Conservation (phyloP, 2,113 vertebrate genomes). For the Xiphias gladius region DNA sequence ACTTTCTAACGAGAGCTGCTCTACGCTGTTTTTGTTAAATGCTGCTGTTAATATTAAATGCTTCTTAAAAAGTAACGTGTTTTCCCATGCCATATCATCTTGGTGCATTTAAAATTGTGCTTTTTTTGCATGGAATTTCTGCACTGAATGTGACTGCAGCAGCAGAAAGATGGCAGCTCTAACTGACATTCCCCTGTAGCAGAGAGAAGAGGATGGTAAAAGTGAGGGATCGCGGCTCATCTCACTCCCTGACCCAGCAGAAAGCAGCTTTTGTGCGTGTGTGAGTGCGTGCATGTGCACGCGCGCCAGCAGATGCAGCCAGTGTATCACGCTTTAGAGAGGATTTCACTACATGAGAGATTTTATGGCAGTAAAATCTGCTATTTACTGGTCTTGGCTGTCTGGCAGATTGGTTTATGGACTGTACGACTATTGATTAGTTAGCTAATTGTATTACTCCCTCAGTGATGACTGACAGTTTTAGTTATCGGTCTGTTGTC, state of each 20-base stretch:
- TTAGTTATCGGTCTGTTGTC: not conserved
- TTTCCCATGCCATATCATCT: too few relatives aligned
- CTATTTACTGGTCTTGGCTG: conserved; percentile 41
- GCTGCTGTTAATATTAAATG: too few relatives aligned
- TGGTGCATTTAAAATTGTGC: not conserved
- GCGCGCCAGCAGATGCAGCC: conserved; percentile 15
- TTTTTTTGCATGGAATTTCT: not conserved
- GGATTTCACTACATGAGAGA: conserved; percentile 51
- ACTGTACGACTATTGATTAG: not conserved
- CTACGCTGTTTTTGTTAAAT: too few relatives aligned
- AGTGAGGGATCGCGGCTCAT: conserved; percentile 40
- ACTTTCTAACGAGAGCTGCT: too few relatives aligned
- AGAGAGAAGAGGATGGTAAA: conserved; percentile 19
- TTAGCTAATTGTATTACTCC: not conserved
- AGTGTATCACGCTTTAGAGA: conserved; percentile 2
- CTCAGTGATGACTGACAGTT: not conserved
- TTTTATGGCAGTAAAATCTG: conserved; percentile 54
- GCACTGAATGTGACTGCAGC: not conserved
- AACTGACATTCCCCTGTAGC: not conserved
- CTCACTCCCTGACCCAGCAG: conserved; percentile 46
- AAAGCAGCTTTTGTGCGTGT: conserved; percentile 47
- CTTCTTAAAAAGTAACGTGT: too few relatives aligned
- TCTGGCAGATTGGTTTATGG: conserved; percentile 28
- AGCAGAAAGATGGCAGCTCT: not conserved
- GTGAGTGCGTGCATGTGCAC: conserved; percentile 4